Evolutionary conservation across 2,113 vertebrate species (phyloP).

Genomic region (Chaenogobius annularis): DNA sequence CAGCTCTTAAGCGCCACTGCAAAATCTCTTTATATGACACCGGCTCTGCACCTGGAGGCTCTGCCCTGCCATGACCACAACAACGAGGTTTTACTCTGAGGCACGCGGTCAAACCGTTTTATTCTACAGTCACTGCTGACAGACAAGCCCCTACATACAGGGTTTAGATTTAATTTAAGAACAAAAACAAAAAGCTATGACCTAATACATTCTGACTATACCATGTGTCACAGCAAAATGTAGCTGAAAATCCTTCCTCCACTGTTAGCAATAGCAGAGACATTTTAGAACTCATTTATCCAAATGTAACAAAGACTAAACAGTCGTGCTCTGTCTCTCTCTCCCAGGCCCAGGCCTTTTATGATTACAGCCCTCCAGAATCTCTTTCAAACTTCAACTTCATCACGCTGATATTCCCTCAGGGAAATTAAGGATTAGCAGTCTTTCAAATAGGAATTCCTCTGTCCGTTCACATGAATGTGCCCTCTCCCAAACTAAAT

Average conservation of each 20-base stretch:
- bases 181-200: background rate
- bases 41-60: conserved; percentile 46
- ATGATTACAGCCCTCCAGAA: conserved; percentile 50
- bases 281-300: background rate
- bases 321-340: conserved; percentile 27
- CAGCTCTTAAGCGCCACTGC: conserved; percentile 55
- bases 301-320: conserved; percentile 25
- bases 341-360: conserved; percentile 42
- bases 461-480: conserved; percentile 60
- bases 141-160: background rate
- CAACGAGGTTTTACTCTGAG: background rate
- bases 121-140: background rate
- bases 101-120: background rate
- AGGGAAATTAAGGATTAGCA: conserved; percentile 78
- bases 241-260: background rate
- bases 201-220: no score
- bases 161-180: background rate
- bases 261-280: background rate
- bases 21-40: conserved; percentile 69
- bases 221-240: background rate
- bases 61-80: conserved; percentile 9
- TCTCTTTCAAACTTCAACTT: conserved; percentile 56
- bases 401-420: conserved; percentile 72
- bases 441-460: conserved; percentile 68
- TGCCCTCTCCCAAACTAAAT: conserved; percentile 58